Percentiles rank a stretch among this genome's conserved stretches.
phyloP scores from a whole-genome alignment of 1,140 invertebrate species.

The Drosophila paulistorum region DNA sequence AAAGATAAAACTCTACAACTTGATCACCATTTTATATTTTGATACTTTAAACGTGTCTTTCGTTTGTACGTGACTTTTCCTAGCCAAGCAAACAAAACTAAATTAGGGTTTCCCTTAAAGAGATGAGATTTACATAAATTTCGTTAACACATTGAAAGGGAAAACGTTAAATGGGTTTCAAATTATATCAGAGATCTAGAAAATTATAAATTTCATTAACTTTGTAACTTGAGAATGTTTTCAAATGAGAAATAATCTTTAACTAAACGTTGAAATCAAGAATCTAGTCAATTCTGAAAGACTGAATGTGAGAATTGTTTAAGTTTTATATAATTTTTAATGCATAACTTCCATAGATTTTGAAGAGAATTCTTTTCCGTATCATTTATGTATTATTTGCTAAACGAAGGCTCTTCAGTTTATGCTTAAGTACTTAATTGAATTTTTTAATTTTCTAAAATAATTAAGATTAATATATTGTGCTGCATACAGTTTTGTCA shows the following conservation, averaged over 20 bases:
- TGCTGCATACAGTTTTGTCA: not conserved
- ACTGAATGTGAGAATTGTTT: too few relatives aligned
- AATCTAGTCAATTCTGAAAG: too few relatives aligned
- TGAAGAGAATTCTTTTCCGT: too few relatives aligned
- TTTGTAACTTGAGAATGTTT: not conserved
- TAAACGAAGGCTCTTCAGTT: too few relatives aligned
- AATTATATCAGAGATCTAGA: not conserved
- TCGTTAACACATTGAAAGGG: not conserved
- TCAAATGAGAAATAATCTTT: not conserved
- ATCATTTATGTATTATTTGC: too few relatives aligned
- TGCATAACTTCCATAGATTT: too few relatives aligned
- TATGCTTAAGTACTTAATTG: too few relatives aligned
- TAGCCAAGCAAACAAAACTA: not conserved
- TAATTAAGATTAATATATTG: too few relatives aligned
- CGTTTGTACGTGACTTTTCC: not conserved
- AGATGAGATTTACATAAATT: not conserved
- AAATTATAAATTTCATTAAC: not conserved
- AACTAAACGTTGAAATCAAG: too few relatives aligned
- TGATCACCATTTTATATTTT: constrained; percentile 6
- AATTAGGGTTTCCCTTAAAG: not conserved
- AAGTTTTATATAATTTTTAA: too few relatives aligned
- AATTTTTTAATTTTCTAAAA: too few relatives aligned
- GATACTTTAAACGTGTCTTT: constrained; percentile 3
- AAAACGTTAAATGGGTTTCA: not conserved
- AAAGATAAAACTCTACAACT: not conserved